These are phyloP conservation scores for Plemyria rubiginata DNA, from an alignment of 2,888 invertebrate species.

Conservation along the genomic window DNA sequence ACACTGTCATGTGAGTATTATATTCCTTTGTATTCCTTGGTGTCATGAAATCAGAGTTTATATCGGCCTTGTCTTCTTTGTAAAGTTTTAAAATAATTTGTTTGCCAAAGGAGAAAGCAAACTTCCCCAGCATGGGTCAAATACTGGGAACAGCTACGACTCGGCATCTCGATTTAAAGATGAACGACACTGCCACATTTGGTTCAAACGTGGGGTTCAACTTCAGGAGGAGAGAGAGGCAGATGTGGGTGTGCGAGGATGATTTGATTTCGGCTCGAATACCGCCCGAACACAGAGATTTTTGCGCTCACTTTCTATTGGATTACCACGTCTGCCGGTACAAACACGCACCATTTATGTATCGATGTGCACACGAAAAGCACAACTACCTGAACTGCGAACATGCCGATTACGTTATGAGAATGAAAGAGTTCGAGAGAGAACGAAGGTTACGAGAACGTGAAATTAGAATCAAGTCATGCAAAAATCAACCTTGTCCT, in stretches of 20 bases:
- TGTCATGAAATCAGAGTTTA: too few relatives aligned
- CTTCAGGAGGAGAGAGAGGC: slow-evolving; percentile 87
- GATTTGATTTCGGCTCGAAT: slow-evolving; percentile 91
- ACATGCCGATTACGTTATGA: slow-evolving; percentile 90
- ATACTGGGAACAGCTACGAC: slow-evolving; percentile 56
- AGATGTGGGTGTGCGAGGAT: slow-evolving; percentile 88
- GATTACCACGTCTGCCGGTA: slow-evolving; percentile 88
- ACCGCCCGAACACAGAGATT: slow-evolving; percentile 88
- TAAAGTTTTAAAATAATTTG: background rate
- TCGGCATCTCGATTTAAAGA: slow-evolving; percentile 58
- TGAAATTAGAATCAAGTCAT: slow-evolving; percentile 55
- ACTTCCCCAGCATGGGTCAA: slow-evolving; percentile 55
- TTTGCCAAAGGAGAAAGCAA: background rate
- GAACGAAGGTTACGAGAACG: slow-evolving; percentile 65
- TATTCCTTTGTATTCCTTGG: too few relatives aligned
- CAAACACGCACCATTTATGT: slow-evolving; percentile 87
- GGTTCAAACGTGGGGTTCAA: slow-evolving; percentile 89
- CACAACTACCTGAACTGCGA: slow-evolving; percentile 90
- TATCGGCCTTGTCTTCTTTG: too few relatives aligned
- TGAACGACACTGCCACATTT: slow-evolving; percentile 85
- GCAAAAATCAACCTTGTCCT: slow-evolving; percentile 14
- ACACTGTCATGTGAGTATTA: too few relatives aligned
- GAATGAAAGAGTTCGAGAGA: slow-evolving; percentile 76
- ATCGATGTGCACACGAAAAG: slow-evolving; percentile 88
- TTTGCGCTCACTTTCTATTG: slow-evolving; percentile 91